Percentiles rank a stretch among this genome's conserved stretches.
Conservation (phyloP, 1,140 invertebrate species). For the Heliothis virescens region DNA sequence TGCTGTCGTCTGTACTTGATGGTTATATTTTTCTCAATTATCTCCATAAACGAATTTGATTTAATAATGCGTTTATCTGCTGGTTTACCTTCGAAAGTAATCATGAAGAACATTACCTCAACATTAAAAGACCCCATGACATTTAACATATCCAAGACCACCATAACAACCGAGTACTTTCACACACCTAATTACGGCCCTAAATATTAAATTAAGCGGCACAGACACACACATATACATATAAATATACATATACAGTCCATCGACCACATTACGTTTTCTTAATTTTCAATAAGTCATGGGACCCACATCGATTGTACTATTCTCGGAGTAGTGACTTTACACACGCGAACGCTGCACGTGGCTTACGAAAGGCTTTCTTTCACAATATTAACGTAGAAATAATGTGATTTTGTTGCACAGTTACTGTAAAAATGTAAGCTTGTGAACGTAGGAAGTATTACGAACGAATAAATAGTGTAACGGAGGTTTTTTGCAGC, state of each 20-base stretch:
- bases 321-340: conserved; percentile 9
- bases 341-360: conserved; percentile 21
- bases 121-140: too few relatives aligned
- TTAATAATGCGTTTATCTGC: too few relatives aligned
- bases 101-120: too few relatives aligned
- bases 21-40: too few relatives aligned
- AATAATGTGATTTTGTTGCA: conserved; percentile 21
- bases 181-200: too few relatives aligned
- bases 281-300: conserved; percentile 18
- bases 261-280: conserved; percentile 7
- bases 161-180: neutral
- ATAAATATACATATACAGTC: neutral
- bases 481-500: too few relatives aligned
- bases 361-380: neutral
- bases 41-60: too few relatives aligned
- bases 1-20: too few relatives aligned
- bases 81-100: too few relatives aligned
- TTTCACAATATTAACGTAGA: neutral
- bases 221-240: neutral
- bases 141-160: too few relatives aligned
- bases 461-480: neutral
- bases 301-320: conserved; percentile 16
- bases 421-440: conserved; percentile 1
- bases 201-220: neutral
- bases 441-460: too few relatives aligned